A percentile compares a stretch with the other conserved stretches of the same genome.
Conservation (phyloP, 2,113 vertebrate species). For the Xiphophorus couchianus region DNA sequence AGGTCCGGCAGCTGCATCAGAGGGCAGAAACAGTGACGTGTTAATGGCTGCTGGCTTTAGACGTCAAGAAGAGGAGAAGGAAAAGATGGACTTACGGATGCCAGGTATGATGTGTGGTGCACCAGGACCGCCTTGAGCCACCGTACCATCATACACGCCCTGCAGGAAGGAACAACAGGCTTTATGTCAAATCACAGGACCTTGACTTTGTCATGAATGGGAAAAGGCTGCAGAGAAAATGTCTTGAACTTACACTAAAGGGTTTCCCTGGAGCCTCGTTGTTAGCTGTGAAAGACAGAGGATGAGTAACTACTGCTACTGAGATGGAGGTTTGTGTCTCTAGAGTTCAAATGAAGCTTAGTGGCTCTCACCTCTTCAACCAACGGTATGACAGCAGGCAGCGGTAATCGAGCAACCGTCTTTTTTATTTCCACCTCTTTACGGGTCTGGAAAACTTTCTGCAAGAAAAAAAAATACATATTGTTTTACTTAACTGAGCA, state of each 20-base stretch:
- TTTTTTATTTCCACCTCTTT: constrained; percentile 90
- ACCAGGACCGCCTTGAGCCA: constrained; percentile 94
- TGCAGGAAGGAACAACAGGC: constrained; percentile 53
- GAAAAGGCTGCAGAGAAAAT: constrained; percentile 1
- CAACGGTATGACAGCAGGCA: constrained; percentile 90
- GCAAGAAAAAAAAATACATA: constrained; percentile 28
- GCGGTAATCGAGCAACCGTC: constrained; percentile 91
- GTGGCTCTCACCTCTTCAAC: constrained; percentile 86
- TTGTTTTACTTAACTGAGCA: neutral
- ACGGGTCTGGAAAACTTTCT: constrained; percentile 95
- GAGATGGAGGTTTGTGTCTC: neutral
- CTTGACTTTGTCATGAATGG: neutral
- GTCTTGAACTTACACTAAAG: constrained; percentile 84
- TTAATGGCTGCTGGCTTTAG: neutral
- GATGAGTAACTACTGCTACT: constrained; percentile 2
- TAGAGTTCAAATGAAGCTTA: neutral
- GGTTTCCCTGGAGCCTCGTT: constrained; percentile 91
- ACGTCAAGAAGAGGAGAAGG: neutral
- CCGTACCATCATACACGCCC: constrained; percentile 89
- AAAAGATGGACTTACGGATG: constrained; percentile 85
- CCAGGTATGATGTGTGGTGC: constrained; percentile 93
- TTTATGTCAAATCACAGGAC: neutral
- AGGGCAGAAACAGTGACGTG: constrained; percentile 14
- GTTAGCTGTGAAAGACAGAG: constrained; percentile 82
- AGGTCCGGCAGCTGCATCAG: constrained; percentile 89